Percentiles rank a stretch among this genome's conserved stretches.
Conservation (phyloP, 2,797 vertebrate species). For the Capromys pilorides region DNA sequence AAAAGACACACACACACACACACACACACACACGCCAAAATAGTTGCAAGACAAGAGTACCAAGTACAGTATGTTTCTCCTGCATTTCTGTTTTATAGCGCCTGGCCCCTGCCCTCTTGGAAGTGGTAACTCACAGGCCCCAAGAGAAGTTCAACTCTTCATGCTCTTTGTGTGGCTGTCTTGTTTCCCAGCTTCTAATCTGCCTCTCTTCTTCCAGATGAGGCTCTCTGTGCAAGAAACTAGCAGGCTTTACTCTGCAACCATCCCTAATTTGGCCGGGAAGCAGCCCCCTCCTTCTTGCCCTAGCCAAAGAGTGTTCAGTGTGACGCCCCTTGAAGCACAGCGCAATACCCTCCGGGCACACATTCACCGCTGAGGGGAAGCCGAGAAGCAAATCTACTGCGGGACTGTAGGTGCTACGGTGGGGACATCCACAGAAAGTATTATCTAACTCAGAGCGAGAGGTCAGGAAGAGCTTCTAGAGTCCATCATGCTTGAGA, state of each 20-base stretch:
- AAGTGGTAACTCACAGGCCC: neutral
- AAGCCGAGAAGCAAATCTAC: neutral
- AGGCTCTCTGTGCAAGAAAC: neutral
- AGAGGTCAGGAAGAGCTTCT: constrained; percentile 7
- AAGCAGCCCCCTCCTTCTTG: neutral
- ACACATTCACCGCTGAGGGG: rapidly evolving
- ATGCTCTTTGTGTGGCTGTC: too few species aligned
- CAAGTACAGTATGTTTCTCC: neutral
- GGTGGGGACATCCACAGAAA: neutral
- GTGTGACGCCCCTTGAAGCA: neutral
- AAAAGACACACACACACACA: neutral
- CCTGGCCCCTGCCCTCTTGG: neutral
- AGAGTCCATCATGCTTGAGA: neutral
- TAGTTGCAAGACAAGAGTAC: neutral
- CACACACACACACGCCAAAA: neutral
- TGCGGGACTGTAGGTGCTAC: rapidly evolving
- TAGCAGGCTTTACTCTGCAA: neutral
- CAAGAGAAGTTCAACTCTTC: neutral
- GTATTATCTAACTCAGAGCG: neutral
- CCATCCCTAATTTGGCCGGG: neutral
- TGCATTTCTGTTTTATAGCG: neutral
- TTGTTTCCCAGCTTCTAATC: neutral
- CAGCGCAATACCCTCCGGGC: neutral
- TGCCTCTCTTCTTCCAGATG: neutral
- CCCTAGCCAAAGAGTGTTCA: neutral